These are phyloP conservation scores for Diploscapter pachys DNA, from an alignment of 1,140 invertebrate genomes.

Conservation along the genomic window DNA sequence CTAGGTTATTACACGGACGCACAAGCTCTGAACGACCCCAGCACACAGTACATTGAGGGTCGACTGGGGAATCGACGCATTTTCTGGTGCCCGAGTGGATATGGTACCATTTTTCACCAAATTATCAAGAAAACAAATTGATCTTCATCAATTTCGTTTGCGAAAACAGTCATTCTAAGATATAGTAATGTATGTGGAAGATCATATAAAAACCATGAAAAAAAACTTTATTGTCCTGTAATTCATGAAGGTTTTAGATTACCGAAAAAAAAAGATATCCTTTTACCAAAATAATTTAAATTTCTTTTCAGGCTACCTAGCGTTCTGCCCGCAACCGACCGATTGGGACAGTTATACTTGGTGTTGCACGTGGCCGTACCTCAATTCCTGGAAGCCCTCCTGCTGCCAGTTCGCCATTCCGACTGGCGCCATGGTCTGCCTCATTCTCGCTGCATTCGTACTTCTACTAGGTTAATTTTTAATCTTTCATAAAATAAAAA, in stretches of 20 bases:
- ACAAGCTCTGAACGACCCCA: conserved; percentile 57
- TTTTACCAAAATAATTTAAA: background rate
- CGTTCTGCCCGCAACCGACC: conserved; percentile 58
- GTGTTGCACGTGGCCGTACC: conserved; percentile 59
- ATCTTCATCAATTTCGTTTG: conserved; percentile 5
- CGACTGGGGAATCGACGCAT: conserved; percentile 57
- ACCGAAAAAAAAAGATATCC: background rate
- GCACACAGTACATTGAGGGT: conserved; percentile 58
- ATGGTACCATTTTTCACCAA: conserved; percentile 38
- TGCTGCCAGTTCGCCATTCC: conserved; percentile 59
- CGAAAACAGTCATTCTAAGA: background rate
- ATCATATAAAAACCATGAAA: conserved; percentile 3
- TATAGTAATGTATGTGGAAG: background rate
- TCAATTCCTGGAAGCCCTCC: conserved; percentile 56
- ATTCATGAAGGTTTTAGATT: background rate
- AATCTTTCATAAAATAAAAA: conserved; percentile 19
- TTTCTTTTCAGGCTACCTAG: conserved; percentile 51
- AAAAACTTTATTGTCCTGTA: no score
- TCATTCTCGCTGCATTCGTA: conserved; percentile 56
- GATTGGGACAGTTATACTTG: conserved; percentile 59
- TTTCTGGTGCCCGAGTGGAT: conserved; percentile 57
- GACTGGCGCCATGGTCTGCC: conserved; percentile 57
- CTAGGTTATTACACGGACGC: conserved; percentile 45
- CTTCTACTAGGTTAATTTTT: conserved; percentile 42
- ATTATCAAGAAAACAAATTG: conserved; percentile 1